phyloP scores from a whole-genome alignment of 2,797 vertebrate genomes.

The Triplophysa bombifrons region DNA sequence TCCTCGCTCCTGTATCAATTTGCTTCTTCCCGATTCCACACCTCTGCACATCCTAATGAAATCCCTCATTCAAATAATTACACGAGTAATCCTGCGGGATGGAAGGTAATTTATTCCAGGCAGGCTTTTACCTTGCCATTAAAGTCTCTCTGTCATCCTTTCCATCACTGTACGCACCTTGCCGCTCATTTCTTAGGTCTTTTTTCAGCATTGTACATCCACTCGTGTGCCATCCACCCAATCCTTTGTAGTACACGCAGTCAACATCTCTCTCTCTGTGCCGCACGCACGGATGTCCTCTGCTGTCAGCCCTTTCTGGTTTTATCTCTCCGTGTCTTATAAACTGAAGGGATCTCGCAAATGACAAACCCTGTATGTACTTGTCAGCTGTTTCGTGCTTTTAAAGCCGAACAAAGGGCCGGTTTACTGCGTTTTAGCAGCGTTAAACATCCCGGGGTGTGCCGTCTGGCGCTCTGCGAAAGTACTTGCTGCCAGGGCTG shows the following conservation, averaged over 20 bases:
- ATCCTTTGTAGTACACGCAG: conserved; percentile 19
- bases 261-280: conserved; percentile 44
- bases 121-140: conserved; percentile 71
- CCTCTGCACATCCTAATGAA: conserved; percentile 78
- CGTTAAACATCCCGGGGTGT: conserved; percentile 56
- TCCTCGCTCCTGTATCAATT: conserved; percentile 54
- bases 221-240: conserved; percentile 41
- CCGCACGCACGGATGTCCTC: conserved; percentile 27
- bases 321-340: conserved; percentile 24
- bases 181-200: conserved; percentile 33
- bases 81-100: conserved; percentile 77
- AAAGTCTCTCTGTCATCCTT: conserved; percentile 67
- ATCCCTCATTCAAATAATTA: conserved; percentile 80
- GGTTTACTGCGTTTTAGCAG: conserved; percentile 17
- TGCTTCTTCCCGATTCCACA: conserved; percentile 63
- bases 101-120: conserved; percentile 70
- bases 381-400: conserved; percentile 60
- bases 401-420: conserved; percentile 59
- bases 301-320: conserved; percentile 39
- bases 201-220: conserved; percentile 24
- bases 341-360: conserved; percentile 50
- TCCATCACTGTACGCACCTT: conserved; percentile 29
- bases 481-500: conserved; percentile 49
- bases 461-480: conserved; percentile 56
- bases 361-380: conserved; percentile 56